A percentile compares a stretch with the other conserved stretches of the same genome.
Evolutionary conservation across 2,797 vertebrate species (phyloP).

Genomic region (Pantherophis alleghaniensis): DNA sequence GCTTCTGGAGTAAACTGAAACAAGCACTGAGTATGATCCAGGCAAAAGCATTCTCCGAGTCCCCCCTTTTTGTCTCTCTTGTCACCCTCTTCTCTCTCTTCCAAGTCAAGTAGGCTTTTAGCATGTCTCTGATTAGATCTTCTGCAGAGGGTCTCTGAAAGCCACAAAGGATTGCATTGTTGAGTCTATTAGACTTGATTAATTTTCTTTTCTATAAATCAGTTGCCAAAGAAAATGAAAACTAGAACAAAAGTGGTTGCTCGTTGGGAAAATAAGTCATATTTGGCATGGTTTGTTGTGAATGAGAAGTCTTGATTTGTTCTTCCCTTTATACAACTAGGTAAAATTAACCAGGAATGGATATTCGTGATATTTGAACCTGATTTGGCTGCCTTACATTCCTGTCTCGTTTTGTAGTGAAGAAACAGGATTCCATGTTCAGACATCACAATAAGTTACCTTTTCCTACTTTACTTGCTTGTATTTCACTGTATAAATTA

Average conservation of each 20-base stretch:
- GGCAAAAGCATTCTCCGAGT: neutral
- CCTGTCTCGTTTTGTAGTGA: neutral
- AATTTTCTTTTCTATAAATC: neutral
- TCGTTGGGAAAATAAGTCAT: neutral
- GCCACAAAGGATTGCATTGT: neutral
- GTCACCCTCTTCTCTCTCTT: neutral
- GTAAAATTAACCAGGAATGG: neutral
- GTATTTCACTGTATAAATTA: neutral
- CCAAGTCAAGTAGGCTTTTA: neutral
- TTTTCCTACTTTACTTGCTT: neutral
- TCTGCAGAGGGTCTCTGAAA: neutral
- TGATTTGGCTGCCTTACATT: neutral
- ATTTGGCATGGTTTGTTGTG: neutral
- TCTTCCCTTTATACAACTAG: neutral
- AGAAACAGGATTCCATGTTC: neutral
- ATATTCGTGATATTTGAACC: neutral
- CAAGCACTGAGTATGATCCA: neutral
- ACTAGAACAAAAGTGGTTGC: neutral
- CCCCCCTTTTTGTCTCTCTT: neutral
- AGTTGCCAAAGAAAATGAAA: neutral
- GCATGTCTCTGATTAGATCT: neutral
- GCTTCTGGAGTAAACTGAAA: neutral
- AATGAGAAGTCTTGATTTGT: neutral
- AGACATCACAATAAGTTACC: neutral
- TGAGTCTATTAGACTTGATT: neutral